Base-by-base conservation (phyloP, 1,140 invertebrate genomes). In the Papilio machaon region DNA sequence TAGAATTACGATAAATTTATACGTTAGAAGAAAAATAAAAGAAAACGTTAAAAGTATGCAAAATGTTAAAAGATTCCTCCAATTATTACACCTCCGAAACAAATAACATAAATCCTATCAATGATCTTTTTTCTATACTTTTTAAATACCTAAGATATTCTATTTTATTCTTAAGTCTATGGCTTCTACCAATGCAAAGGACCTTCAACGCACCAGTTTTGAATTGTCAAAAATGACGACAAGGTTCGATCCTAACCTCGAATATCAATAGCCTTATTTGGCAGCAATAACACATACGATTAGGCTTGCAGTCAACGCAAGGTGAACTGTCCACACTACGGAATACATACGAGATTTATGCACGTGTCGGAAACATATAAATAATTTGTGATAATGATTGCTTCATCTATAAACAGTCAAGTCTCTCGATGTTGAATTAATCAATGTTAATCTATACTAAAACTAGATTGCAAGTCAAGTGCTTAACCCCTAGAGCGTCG, bases 241-340 rank as follows among this genome's bases (percentile, higher is more conserved):
- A 49, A 80, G 81, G 78, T 78, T 80, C 35, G 47, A 70, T 73
- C 43, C 49, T 70, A 43, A 35, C 75, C 78, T 79, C 23, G 80
- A 64, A 79, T 54, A 15, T 83, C 85, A 88, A 91, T 88, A 84
- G 82, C 90, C 90, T 90, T 92, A 92, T 91, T 87, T 85, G 88
- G 87, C 82, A 86, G 80, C 84, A 81, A 80, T 58, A n/a, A n/a
- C 83, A 86, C 88, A 90, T 85, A 84, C 81, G 89, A 89, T 91
- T 88, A 89, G 86, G 52, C 73, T 81, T 79, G 82, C 79, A 81
- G 74, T 75, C 79, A 75, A 67, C 35, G 79, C 84, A 85, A 83
- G 82, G 84, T 47, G 80, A 88, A 60, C 77, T 58, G 78, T 79
- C 49, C 64, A 84, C 83, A 82, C 81, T 83, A 58, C 43, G 76